phyloP scores from a whole-genome alignment of 2,113 vertebrate species.

The Crotalus viridis region DNA sequence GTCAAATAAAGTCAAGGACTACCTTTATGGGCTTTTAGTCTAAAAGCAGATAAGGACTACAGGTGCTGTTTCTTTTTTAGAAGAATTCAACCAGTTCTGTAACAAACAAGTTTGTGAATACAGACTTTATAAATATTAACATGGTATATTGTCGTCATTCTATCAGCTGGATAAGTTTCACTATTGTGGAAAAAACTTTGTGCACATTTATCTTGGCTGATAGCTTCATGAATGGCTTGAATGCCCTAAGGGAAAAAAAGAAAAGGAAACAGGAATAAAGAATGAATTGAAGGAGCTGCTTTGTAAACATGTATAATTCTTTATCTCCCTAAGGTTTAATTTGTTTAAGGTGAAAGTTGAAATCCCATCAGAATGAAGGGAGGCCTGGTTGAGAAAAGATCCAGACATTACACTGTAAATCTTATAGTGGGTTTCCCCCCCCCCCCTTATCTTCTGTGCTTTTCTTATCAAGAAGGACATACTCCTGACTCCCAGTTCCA shows the following conservation, averaged over 20 bases:
- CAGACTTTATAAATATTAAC: not conserved
- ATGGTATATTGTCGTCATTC: not conserved
- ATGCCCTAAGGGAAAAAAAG: accelerated
- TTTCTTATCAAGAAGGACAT: not conserved
- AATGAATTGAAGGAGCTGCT: constrained; percentile 36
- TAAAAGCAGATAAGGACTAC: not conserved
- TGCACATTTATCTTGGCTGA: not conserved
- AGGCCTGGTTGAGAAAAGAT: not conserved
- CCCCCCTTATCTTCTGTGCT: accelerated
- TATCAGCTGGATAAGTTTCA: not conserved
- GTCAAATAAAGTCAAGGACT: too few species aligned
- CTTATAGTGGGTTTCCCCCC: not conserved
- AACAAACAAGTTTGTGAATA: too few species aligned
- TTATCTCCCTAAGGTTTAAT: constrained; percentile 49
- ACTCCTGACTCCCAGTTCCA: too few species aligned
- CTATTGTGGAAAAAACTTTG: not conserved
- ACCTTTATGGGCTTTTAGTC: not conserved
- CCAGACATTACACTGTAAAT: not conserved
- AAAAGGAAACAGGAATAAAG: constrained; percentile 12
- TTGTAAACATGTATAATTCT: constrained; percentile 31
- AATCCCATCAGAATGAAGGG: constrained; percentile 19
- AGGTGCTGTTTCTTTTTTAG: not conserved
- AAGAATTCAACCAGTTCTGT: not conserved
- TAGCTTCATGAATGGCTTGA: not conserved
- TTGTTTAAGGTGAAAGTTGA: constrained; percentile 50